Base-by-base conservation (phyloP, 37 sponge, comb jelly and placozoan species). In the Bolinopsis microptera region DNA sequence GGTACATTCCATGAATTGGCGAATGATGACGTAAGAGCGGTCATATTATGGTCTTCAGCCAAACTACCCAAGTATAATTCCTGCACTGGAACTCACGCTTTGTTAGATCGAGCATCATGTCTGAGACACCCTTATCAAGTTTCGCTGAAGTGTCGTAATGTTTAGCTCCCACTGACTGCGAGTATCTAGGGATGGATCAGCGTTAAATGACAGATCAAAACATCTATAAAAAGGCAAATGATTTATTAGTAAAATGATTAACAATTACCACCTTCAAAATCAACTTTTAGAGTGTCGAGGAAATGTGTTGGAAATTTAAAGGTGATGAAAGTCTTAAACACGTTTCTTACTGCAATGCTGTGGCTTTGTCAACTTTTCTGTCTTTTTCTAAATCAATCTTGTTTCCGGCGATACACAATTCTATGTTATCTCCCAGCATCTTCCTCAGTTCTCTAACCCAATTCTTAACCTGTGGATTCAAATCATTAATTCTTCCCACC, bases 361-460 rank as follows among this genome's bases (percentile, higher is more conserved):
- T 95, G 26, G 67, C 68, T 32, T 83, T 70, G 24, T 41, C 3
- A 0, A 99, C 96, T 38, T 92, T 95, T 95, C 98, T 96, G 75
- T 97, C 94, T 69, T 96, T 96, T 67, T 99, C 99, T 93, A 99
- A 69, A 93, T 99, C 99, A 38, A 94, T 97, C 92, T 99, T 99
- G 94, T 99, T 99, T 69, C 94, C 94, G n/a, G 97, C 99, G 25
- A 99, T 96, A 24, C 95, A 93, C 33, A 99, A 83, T 5, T 92
- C 93, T 9, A 97, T 94, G 39, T 95, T 93, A 34, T 96, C 95
- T 69, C 97, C 96, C n/a, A 97, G 82, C 96, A 99, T 99, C 82
- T 94, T 95, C 30, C 96, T 93, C 40, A 99, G 93, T 93, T 99
- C 99, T 69, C 96, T 97, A 30, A 99, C 96, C 99, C 99, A 99